Percentiles rank a stretch among this genome's conserved stretches.
Conservation (phyloP, 2,113 vertebrate species). For the Oxyruncus cristatus region DNA sequence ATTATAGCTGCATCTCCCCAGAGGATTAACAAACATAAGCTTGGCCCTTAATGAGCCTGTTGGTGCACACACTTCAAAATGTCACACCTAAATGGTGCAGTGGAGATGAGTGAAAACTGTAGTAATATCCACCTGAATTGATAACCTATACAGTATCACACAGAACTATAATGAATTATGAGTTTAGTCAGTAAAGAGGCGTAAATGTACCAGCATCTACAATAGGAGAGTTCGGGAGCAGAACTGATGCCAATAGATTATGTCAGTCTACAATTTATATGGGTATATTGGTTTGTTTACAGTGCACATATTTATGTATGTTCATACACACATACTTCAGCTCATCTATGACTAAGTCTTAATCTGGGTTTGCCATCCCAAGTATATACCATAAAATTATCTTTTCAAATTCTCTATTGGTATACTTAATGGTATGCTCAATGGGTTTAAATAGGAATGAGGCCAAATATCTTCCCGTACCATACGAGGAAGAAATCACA, state of each 20-base stretch:
- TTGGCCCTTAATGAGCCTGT: neutral
- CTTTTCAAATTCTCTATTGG: neutral
- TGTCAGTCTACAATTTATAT: neutral
- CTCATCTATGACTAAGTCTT: neutral
- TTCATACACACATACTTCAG: neutral
- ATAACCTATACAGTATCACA: neutral
- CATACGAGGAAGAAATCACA: neutral
- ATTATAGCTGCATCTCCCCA: neutral
- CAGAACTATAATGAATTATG: neutral
- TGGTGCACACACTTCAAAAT: neutral
- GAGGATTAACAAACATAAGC: neutral
- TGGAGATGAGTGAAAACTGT: neutral
- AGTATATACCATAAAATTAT: neutral
- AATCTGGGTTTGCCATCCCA: neutral
- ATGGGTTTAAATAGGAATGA: neutral
- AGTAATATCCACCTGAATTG: neutral
- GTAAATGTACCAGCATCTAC: neutral
- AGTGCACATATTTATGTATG: rapidly evolving
- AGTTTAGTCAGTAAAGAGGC: neutral
- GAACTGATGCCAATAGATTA: neutral
- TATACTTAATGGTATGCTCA: neutral
- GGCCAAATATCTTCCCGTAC: neutral
- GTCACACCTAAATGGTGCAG: neutral
- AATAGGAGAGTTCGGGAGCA: neutral
- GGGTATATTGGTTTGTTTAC: neutral